phyloP scores from a whole-genome alignment of 2,797 vertebrate species.

The Pangasius krempfi region DNA sequence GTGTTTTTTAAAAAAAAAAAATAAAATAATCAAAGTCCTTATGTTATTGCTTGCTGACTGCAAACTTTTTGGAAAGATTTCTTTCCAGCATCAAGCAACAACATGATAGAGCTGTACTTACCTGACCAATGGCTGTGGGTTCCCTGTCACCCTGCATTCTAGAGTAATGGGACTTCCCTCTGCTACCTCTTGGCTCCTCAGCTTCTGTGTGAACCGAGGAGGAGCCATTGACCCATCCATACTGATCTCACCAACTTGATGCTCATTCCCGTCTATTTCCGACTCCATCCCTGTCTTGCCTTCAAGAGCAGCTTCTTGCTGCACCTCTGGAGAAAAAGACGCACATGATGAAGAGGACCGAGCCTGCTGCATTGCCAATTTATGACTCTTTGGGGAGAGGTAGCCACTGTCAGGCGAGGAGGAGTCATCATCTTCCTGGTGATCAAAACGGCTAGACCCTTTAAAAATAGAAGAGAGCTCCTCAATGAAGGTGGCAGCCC shows the following conservation, averaged over 20 bases:
- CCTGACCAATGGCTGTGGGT: conserved; percentile 88
- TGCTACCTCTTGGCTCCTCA: conserved; percentile 92
- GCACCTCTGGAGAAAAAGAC: conserved; percentile 56
- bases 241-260: conserved; percentile 49
- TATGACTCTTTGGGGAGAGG: conserved; percentile 84
- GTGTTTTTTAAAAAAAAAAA: not conserved
- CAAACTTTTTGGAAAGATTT: not conserved
- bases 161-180: conserved; percentile 89
- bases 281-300: conserved; percentile 30
- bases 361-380: conserved; percentile 51
- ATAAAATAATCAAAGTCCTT: not conserved
- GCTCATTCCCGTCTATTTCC: conserved; percentile 37
- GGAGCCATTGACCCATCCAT: conserved; percentile 69
- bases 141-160: conserved; percentile 88
- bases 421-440: conserved; percentile 84
- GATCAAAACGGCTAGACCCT: conserved; percentile 79
- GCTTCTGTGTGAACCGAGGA: conserved; percentile 90
- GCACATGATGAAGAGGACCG: conserved; percentile 66
- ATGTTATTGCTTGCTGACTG: not conserved
- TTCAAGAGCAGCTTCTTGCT: conserved; percentile 61
- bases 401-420: conserved; percentile 97
- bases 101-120: conserved; percentile 63
- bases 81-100: not conserved
- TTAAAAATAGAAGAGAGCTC: conserved; percentile 95
- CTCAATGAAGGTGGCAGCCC: conserved; percentile 91